Evolutionary conservation across 2,888 invertebrate species (phyloP).

Genomic region (Dromius quadrimaculatus): DNA sequence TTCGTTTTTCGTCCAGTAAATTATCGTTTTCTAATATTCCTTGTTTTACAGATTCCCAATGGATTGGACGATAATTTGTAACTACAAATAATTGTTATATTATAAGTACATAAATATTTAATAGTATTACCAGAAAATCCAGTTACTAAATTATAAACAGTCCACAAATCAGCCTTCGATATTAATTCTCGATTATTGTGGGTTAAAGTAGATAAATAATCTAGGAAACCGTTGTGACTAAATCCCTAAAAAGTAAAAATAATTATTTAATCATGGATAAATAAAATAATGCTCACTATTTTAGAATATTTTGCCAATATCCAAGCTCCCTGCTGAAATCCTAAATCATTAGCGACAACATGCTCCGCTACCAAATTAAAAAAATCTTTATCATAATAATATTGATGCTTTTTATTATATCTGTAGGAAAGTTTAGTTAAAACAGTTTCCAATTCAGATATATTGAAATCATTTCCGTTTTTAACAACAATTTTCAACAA

Average conservation of each 20-base stretch:
- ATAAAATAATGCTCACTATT: conserved; percentile 68
- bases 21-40: conserved; percentile 55
- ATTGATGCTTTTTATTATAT: conserved; percentile 66
- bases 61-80: conserved; percentile 72
- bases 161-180: conserved; percentile 64
- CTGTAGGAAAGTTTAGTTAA: conserved; percentile 68
- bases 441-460: conserved; percentile 69
- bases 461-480: conserved; percentile 65
- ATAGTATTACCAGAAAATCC: conserved; percentile 63
- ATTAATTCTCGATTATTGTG: conserved; percentile 65
- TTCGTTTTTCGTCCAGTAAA: conserved; percentile 53
- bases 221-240: conserved; percentile 70
- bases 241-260: conserved; percentile 67
- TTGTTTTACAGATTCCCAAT: conserved; percentile 69
- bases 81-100: too few species aligned
- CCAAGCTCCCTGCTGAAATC: conserved; percentile 68
- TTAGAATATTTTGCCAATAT: conserved; percentile 70
- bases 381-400: conserved; percentile 74
- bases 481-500: conserved; percentile 68
- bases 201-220: conserved; percentile 70
- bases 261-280: neutral
- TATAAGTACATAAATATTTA: too few species aligned
- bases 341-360: conserved; percentile 68
- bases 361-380: conserved; percentile 71
- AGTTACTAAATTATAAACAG: conserved; percentile 69